These are phyloP conservation scores for Centropyge bicolor DNA, from an alignment of 2,797 vertebrate species.

Conservation along the genomic window DNA sequence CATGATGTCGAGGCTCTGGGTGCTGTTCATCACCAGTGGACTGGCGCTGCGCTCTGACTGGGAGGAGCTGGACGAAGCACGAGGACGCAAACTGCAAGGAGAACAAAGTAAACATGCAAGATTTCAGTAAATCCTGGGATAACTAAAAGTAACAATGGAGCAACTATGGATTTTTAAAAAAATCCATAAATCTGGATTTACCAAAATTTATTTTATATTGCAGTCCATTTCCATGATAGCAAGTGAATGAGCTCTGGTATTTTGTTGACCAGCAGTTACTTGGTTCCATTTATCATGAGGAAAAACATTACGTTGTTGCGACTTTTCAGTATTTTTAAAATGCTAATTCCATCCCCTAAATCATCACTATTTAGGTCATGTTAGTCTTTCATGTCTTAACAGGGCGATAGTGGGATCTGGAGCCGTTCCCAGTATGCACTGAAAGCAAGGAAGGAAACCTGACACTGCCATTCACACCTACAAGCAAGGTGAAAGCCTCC, in stretches of 20 bases:
- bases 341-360: not conserved
- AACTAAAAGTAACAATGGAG: not conserved
- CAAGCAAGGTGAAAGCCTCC: not conserved
- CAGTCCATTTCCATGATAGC: not conserved
- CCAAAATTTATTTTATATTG: not conserved
- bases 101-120: not conserved
- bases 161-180: not conserved
- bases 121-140: not conserved
- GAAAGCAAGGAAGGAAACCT: conserved; percentile 15
- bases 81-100: conserved; percentile 85
- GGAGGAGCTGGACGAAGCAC: conserved; percentile 89
- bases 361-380: not conserved
- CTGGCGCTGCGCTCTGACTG: conserved; percentile 88
- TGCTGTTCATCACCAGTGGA: conserved; percentile 86
- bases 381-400: not conserved
- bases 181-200: no score
- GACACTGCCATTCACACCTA: conserved; percentile 11
- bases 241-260: not conserved
- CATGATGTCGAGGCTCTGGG: conserved; percentile 90
- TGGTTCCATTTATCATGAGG: conserved; percentile 15
- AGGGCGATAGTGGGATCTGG: not conserved
- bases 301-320: not conserved
- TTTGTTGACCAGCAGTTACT: not conserved
- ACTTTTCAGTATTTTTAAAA: not conserved
- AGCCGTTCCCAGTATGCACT: not conserved